These are phyloP conservation scores for Brachionus calyciflorus DNA, from an alignment of 1,140 invertebrate genomes.

Conservation along the genomic window DNA sequence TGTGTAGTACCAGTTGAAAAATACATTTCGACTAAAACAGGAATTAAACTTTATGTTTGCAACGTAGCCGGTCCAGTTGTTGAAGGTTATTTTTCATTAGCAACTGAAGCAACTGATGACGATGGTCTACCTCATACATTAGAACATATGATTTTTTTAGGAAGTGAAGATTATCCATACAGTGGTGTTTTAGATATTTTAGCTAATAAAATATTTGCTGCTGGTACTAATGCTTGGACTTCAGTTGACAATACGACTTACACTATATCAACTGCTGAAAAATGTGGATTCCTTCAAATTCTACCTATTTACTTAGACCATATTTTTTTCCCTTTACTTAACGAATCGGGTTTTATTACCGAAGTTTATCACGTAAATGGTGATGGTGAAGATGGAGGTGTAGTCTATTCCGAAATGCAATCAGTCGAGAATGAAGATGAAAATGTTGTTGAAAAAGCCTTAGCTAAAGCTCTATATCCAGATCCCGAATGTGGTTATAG, in stretches of 20 bases:
- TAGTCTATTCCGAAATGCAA: conserved; percentile 93
- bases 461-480: conserved; percentile 72
- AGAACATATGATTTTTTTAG: conserved; percentile 86
- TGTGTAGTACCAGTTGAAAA: conserved; percentile 71
- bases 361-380: conserved; percentile 87
- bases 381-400: conserved; percentile 77
- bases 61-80: conserved; percentile 81
- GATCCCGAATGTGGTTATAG: conserved; percentile 73
- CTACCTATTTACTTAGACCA: conserved; percentile 86
- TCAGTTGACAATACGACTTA: conserved; percentile 80
- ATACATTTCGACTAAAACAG: conserved; percentile 74
- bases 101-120: conserved; percentile 83
- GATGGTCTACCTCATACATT: conserved; percentile 87
- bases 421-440: conserved; percentile 75
- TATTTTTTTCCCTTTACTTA: conserved; percentile 77
- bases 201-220: conserved; percentile 81
- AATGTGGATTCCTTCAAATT: conserved; percentile 79
- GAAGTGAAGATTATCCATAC: conserved; percentile 82
- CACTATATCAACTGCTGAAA: conserved; percentile 79
- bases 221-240: conserved; percentile 81
- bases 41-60: conserved; percentile 74
- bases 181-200: conserved; percentile 80
- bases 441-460: conserved; percentile 64
- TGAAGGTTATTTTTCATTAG: conserved; percentile 76
- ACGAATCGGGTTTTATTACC: conserved; percentile 75